Percentiles rank a stretch among this genome's conserved stretches.
phyloP scores from a whole-genome alignment of 2,888 invertebrate species.

The Pollenia amentaria region DNA sequence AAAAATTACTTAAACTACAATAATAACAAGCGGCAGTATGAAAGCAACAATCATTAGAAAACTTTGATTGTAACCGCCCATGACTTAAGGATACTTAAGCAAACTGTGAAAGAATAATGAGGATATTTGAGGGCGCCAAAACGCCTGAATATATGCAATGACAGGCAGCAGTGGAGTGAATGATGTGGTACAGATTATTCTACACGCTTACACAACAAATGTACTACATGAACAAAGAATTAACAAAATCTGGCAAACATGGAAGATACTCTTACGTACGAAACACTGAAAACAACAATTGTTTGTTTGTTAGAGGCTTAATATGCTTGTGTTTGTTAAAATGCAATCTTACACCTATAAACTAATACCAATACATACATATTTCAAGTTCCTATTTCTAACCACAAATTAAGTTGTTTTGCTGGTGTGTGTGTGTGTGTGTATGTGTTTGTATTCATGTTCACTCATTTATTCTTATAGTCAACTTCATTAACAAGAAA shows the following conservation, averaged over 20 bases:
- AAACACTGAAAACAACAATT: background rate
- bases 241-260: slow-evolving; percentile 35
- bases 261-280: background rate
- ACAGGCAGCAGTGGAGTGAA: background rate
- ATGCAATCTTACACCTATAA: slow-evolving; percentile 23
- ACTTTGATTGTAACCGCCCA: slow-evolving; percentile 22
- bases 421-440: background rate
- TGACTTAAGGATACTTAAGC: background rate
- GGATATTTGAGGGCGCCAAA: background rate
- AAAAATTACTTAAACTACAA: background rate
- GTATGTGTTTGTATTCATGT: background rate
- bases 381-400: background rate
- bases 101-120: background rate
- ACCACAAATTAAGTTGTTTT: slow-evolving; percentile 39
- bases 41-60: slow-evolving; percentile 11
- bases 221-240: slow-evolving; percentile 9
- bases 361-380: background rate
- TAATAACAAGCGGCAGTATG: background rate
- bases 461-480: slow-evolving; percentile 40
- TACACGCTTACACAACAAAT: slow-evolving; percentile 15
- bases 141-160: background rate
- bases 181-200: background rate
- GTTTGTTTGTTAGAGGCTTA: slow-evolving; percentile 20
- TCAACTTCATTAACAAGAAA: slow-evolving; percentile 72
- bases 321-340: slow-evolving; percentile 32